phyloP scores from a whole-genome alignment of 2,888 invertebrate species.

The Ditylenchus weischeri region DNA sequence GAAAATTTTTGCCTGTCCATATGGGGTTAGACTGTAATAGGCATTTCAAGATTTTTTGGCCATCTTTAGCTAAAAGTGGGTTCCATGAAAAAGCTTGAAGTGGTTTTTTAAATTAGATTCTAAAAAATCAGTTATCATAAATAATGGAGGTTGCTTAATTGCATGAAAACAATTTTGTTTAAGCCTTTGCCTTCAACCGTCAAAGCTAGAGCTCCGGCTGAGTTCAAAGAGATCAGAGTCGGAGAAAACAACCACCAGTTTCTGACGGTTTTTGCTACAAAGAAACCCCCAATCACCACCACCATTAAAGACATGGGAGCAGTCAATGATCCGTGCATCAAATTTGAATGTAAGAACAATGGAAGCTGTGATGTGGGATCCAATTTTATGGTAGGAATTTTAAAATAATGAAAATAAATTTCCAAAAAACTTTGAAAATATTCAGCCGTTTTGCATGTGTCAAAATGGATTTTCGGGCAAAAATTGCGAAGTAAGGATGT shows the following conservation, averaged over 20 bases:
- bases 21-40: no score
- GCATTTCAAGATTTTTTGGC: no score
- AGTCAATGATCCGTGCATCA: constrained; percentile 39
- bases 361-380: constrained; percentile 47
- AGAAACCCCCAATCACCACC: constrained; percentile 5
- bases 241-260: no score
- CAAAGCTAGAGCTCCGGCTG: not conserved
- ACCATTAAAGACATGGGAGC: constrained; percentile 16
- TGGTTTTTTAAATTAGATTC: no score
- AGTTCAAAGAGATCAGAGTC: no score
- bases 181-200: constrained; percentile 4
- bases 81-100: no score
- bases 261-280: no score
- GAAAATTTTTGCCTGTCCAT: no score
- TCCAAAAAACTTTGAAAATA: not conserved
- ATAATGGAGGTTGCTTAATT: not conserved
- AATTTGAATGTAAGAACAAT: constrained; percentile 45
- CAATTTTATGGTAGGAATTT: not conserved
- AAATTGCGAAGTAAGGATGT: constrained; percentile 47
- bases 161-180: not conserved
- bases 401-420: not conserved
- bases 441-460: constrained; percentile 47
- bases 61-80: no score
- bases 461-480: constrained; percentile 45
- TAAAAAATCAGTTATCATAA: not conserved